Evolutionary conservation across 2,888 invertebrate species (phyloP).

Genomic region (Metopia argyrocephala): DNA sequence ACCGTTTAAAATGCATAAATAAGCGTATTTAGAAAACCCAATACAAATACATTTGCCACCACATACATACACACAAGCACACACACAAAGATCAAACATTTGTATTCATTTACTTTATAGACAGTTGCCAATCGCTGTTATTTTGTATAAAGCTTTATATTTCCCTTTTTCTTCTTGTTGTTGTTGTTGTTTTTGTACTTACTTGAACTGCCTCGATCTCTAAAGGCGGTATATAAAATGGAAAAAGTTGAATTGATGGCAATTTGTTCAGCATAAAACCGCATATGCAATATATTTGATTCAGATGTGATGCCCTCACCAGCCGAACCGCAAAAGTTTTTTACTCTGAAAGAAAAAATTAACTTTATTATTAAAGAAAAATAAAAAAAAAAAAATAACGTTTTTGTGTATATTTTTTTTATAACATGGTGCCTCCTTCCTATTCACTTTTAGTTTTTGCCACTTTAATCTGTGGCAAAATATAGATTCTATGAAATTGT

Average conservation of each 20-base stretch:
- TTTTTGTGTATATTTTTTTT: too few relatives aligned
- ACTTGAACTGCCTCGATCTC: slow-evolving; percentile 78
- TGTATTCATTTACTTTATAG: slow-evolving; percentile 43
- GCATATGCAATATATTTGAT: slow-evolving; percentile 85
- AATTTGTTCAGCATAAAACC: slow-evolving; percentile 84
- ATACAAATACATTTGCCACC: neutral
- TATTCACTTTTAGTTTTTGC: neutral
- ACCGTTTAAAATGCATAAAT: neutral
- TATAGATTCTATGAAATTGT: neutral
- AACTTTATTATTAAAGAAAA: slow-evolving; percentile 25
- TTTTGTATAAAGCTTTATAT: neutral
- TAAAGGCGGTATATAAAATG: slow-evolving; percentile 87
- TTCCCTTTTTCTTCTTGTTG: neutral
- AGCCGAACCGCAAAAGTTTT: slow-evolving; percentile 91
- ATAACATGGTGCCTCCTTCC: neutral
- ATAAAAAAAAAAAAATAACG: neutral
- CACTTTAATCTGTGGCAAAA: neutral
- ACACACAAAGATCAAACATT: neutral
- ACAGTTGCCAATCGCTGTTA: slow-evolving; percentile 4
- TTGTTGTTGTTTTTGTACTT: slow-evolving; percentile 42
- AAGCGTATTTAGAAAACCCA: neutral
- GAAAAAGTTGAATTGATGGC: slow-evolving; percentile 83
- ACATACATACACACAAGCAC: neutral
- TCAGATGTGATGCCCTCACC: slow-evolving; percentile 86
- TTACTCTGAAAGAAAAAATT: slow-evolving; percentile 78